Evolutionary conservation across 2,888 invertebrate genomes (phyloP).

Genomic region (Trilocha varians): DNA sequence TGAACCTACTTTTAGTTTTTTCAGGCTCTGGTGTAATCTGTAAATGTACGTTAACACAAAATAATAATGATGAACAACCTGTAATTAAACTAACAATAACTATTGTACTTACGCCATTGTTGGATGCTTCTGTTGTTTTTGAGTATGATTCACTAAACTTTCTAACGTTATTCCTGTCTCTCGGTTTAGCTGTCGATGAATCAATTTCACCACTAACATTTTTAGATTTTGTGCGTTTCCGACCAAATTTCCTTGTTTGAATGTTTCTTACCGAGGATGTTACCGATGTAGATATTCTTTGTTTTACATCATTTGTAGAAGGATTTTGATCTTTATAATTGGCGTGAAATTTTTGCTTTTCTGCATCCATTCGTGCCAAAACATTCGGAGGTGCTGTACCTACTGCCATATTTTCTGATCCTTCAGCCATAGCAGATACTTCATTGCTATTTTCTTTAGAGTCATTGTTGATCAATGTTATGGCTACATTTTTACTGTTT

Average conservation of each 20-base stretch:
- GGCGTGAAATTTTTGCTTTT: slow-evolving; percentile 51
- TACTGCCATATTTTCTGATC: slow-evolving; percentile 32
- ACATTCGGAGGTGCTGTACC: slow-evolving; percentile 27
- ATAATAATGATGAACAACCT: slow-evolving; percentile 4
- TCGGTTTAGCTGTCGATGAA: slow-evolving; percentile 29
- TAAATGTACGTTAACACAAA: slow-evolving; percentile 24
- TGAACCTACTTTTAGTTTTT: slow-evolving; percentile 69
- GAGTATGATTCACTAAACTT: slow-evolving; percentile 52
- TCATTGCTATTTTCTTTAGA: slow-evolving; percentile 46
- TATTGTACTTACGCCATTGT: slow-evolving; percentile 53
- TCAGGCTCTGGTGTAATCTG: slow-evolving; percentile 60
- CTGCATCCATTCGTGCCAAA: slow-evolving; percentile 20
- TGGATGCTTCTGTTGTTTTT: slow-evolving; percentile 54
- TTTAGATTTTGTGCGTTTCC: slow-evolving; percentile 30
- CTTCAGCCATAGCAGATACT: slow-evolving; percentile 28
- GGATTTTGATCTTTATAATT: slow-evolving; percentile 43
- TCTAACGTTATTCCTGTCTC: slow-evolving; percentile 38
- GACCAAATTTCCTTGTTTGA: slow-evolving; percentile 46
- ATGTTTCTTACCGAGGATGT: slow-evolving; percentile 50
- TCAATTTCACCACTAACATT: slow-evolving; percentile 26
- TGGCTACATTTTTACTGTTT: slow-evolving; percentile 31
- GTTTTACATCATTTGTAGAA: slow-evolving; percentile 22
- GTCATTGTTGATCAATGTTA: slow-evolving; percentile 51
- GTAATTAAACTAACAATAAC: background rate
- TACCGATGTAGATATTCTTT: slow-evolving; percentile 28